Evolutionary conservation across 2,113 vertebrate species (phyloP).

Genomic region (Tychaedon coryphoeus): DNA sequence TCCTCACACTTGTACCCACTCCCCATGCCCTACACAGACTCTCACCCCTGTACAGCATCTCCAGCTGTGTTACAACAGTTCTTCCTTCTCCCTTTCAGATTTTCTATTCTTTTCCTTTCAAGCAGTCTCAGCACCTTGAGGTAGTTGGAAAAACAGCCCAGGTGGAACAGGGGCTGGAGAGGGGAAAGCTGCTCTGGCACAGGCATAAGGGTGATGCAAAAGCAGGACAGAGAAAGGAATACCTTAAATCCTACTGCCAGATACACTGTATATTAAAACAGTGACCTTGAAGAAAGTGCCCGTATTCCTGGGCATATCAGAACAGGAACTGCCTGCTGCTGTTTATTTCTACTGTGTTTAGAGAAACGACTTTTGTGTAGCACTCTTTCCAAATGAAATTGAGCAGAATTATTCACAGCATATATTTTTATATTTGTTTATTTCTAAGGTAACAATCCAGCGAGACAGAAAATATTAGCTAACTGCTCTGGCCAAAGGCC

Average conservation of each 20-base stretch:
- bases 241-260: neutral
- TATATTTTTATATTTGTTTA: neutral
- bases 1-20: neutral
- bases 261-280: neutral
- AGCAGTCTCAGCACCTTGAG: neutral
- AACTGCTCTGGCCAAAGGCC: constrained; percentile 16
- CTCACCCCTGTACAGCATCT: neutral
- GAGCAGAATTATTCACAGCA: neutral
- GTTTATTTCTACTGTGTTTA: neutral
- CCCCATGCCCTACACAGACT: neutral
- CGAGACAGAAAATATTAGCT: neutral
- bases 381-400: neutral
- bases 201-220: neutral
- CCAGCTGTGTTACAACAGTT: neutral
- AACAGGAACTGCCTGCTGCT: neutral
- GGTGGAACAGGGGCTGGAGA: neutral
- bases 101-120: neutral
- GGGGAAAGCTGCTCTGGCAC: neutral
- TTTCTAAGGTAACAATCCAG: constrained; percentile 11
- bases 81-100: neutral
- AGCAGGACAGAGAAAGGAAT: neutral
- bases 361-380: neutral
- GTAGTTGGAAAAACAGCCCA: neutral
- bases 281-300: neutral
- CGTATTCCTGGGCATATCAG: neutral